These are phyloP conservation scores for Liparis tanakae DNA, from an alignment of 2,797 vertebrate species.

Conservation along the genomic window DNA sequence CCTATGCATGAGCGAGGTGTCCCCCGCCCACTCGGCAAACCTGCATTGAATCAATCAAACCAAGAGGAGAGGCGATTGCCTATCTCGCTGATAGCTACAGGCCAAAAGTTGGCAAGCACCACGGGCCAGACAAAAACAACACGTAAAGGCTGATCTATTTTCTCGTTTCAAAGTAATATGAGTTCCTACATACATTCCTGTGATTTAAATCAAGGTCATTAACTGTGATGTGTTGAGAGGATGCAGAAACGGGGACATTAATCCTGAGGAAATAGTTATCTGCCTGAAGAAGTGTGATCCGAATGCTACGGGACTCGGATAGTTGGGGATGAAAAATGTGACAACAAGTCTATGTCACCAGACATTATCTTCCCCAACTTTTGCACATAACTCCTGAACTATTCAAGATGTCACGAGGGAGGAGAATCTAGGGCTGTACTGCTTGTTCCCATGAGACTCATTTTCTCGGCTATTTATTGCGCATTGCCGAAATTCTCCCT, in stretches of 20 bases:
- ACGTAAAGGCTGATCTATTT: constrained; percentile 74
- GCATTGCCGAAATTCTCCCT: constrained; percentile 59
- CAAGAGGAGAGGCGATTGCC: constrained; percentile 60
- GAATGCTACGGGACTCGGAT: constrained; percentile 68
- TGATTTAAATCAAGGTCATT: constrained; percentile 82
- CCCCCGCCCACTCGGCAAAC: constrained; percentile 41
- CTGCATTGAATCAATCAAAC: constrained; percentile 78
- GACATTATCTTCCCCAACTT: constrained; percentile 72
- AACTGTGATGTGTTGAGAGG: constrained; percentile 71
- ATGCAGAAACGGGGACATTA: constrained; percentile 79
- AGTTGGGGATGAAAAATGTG: constrained; percentile 66
- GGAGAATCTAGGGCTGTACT: constrained; percentile 56
- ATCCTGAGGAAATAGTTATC: constrained; percentile 76
- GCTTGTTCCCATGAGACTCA: constrained; percentile 61
- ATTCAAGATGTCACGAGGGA: constrained; percentile 58
- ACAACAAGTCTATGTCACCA: constrained; percentile 67
- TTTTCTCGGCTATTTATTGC: constrained; percentile 75
- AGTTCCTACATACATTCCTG: constrained; percentile 67
- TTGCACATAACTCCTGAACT: constrained; percentile 69
- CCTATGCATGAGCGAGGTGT: constrained; percentile 46
- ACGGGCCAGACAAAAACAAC: constrained; percentile 63
- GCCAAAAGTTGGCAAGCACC: constrained; percentile 55
- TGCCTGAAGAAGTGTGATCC: constrained; percentile 72
- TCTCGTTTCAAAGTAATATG: constrained; percentile 68
- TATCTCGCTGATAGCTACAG: constrained; percentile 57